Evolutionary conservation across 2,113 vertebrate genomes (phyloP).

Genomic region (Heterotilapia buettikoferi): DNA sequence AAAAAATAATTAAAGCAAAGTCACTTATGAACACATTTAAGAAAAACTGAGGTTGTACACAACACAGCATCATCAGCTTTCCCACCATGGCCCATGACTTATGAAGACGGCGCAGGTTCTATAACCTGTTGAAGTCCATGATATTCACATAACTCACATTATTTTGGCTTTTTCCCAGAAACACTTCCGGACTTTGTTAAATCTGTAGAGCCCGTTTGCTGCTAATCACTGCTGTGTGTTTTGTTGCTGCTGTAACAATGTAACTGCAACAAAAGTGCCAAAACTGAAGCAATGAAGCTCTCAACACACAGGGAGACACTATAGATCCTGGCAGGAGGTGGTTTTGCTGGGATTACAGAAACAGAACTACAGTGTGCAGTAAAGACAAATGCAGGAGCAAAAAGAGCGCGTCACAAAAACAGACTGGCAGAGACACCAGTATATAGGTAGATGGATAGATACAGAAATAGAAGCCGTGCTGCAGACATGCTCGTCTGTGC

Average conservation of each 20-base stretch:
- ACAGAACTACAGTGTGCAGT: neutral
- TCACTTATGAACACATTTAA: neutral
- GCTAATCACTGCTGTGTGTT: neutral
- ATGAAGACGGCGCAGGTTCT: neutral
- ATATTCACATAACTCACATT: neutral
- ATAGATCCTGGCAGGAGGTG: neutral
- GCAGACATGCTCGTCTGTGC: neutral
- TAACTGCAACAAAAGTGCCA: neutral
- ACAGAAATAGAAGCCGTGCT: neutral
- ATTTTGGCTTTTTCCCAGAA: neutral
- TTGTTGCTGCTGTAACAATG: neutral
- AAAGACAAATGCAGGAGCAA: neutral
- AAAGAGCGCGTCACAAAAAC: neutral
- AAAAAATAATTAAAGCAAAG: neutral
- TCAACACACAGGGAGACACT: neutral
- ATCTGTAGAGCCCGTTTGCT: neutral
- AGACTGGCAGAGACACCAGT: neutral
- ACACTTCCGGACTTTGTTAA: neutral
- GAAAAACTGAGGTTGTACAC: neutral
- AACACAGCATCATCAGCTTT: neutral
- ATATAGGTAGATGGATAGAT: accelerated
- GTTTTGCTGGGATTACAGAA: neutral
- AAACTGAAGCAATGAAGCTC: neutral
- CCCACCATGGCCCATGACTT: accelerated
- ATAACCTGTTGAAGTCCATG: neutral